phyloP scores from a whole-genome alignment of 2,113 vertebrate genomes.

The Xerus inauris region DNA sequence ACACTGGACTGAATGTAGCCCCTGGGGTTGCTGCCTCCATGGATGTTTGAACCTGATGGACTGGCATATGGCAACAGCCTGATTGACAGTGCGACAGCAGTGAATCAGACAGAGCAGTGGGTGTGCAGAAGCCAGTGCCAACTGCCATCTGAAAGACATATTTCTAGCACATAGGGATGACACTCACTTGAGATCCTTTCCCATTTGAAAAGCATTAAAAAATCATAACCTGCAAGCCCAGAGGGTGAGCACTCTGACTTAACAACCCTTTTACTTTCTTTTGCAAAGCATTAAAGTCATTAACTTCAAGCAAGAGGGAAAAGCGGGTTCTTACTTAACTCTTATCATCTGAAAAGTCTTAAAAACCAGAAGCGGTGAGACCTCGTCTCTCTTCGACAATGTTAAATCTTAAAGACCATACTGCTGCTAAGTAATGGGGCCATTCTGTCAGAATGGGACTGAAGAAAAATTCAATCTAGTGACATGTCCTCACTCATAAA shows the following conservation, averaged over 20 bases:
- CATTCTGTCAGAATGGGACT: neutral
- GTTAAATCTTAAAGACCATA: neutral
- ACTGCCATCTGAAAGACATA: neutral
- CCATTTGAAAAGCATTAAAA: conserved; percentile 64
- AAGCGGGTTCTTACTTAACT: conserved; percentile 45
- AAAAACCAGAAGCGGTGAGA: neutral
- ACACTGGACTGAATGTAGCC: neutral
- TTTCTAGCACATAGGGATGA: neutral
- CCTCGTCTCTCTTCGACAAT: neutral
- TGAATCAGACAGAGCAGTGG: neutral
- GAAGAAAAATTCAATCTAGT: neutral
- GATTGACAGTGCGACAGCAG: neutral
- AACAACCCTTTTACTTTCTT: conserved; percentile 57
- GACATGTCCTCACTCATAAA: neutral
- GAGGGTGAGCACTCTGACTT: conserved; percentile 64
- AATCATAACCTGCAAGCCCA: conserved; percentile 49
- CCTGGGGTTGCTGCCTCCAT: neutral
- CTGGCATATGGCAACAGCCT: neutral
- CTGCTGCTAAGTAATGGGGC: neutral
- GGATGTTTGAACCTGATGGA: neutral
- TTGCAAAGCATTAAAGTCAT: conserved; percentile 52
- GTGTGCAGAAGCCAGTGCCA: neutral
- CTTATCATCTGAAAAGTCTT: conserved; percentile 13
- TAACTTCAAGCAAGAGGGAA: conserved; percentile 53
- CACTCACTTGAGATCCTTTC: conserved; percentile 36